Base-by-base conservation (phyloP, 2,797 vertebrate genomes). In the Telmatherina bonti region DNA sequence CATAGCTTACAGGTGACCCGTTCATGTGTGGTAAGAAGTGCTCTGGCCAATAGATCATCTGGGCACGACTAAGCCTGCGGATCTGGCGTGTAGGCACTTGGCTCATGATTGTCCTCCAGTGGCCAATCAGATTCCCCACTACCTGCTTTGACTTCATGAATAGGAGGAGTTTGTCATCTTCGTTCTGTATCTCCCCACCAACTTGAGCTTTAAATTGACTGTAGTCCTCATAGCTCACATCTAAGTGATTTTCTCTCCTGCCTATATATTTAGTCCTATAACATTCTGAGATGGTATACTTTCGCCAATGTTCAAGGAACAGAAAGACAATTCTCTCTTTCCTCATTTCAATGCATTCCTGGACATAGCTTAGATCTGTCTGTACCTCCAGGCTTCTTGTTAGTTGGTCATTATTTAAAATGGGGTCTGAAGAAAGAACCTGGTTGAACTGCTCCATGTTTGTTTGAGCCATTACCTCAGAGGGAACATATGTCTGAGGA, bases 301-400 rank as follows among this genome's bases (percentile, higher is more conserved):
- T 96, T 79, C 96, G 94, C 98, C 98, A 99, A 86, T 99, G 97
- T 81, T 99, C 95, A 62, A 99, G 90, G 74, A 99, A 99, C 52
- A 98, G 93, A 86, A 95, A 96, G 53, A 97, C 94, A 1, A 96
- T 95, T 43, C 96, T 95, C 69, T 99, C 98, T 89, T 97, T 98
- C 78, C 94, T 95, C 86, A 94, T 95, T 89, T 97, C 94, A 0
- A 95, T 91, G 69, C 90, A 94, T 78, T 97, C 96, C 53, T 94
- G 94, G 3, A 95, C 93, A 3, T 94, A 92, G 47, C 95, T 95
- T 1, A 95, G 75, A 84, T 96, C 95, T 0, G 95, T 94, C 75
- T 94, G 93, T 0, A 91, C 95, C n/a, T 94, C 93, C 18, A 94
- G 93, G 84, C 90, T 94, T 80, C 90, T 88, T 11, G 93, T 95